Evolutionary conservation across 2,113 vertebrate species (phyloP).

Genomic region (Microcebus murinus): DNA sequence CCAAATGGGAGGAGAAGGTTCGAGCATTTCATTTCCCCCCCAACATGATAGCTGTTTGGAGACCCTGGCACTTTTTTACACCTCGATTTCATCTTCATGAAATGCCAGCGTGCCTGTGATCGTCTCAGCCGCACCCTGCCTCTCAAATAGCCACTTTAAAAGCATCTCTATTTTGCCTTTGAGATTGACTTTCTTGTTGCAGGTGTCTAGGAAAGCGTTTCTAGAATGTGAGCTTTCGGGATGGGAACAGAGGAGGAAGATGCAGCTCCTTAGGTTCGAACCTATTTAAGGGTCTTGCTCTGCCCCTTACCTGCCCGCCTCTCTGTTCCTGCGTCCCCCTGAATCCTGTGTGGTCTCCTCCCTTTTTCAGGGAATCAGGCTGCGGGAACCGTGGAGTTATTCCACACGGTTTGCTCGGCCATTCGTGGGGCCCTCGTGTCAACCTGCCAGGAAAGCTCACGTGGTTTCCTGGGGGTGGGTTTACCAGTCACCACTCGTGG

Average conservation of each 20-base stretch:
- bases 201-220: neutral
- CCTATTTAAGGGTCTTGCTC: neutral
- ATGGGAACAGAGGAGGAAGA: neutral
- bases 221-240: neutral
- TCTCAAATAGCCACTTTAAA: neutral
- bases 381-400: neutral
- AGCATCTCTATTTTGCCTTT: rapidly evolving
- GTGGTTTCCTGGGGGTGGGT: neutral
- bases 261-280: neutral
- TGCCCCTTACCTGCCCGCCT: neutral
- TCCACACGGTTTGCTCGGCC: neutral
- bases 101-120: neutral
- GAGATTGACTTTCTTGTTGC: neutral
- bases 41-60: neutral
- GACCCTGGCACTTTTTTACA: neutral
- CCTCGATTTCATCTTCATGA: neutral
- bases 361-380: neutral
- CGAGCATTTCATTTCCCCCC: neutral
- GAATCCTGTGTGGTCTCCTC: neutral
- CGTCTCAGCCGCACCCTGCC: neutral
- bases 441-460: neutral
- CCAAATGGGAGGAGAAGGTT: neutral
- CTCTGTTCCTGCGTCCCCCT: neutral
- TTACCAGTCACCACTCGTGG: neutral
- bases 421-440: rapidly evolving